Conservation (phyloP, 1,140 invertebrate species). For the Arion vulgaris region DNA sequence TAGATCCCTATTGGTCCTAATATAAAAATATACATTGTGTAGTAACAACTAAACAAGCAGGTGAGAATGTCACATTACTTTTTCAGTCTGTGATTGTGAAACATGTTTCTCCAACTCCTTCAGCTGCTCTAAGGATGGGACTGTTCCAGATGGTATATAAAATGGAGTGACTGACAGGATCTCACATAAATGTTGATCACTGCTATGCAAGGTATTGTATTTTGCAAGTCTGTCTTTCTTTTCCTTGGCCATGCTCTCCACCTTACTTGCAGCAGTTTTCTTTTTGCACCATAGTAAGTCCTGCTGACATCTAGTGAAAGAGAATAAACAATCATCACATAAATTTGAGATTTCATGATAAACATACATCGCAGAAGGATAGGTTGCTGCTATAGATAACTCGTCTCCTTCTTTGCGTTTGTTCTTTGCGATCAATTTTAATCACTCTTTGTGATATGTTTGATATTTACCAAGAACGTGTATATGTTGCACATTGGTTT, state of each 20-base stretch:
- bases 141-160: constrained; percentile 63
- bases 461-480: no score
- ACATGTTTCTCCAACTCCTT: constrained; percentile 63
- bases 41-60: no score
- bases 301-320: constrained; percentile 39
- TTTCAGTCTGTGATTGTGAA: constrained; percentile 52
- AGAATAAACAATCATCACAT: background rate
- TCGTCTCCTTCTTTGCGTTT: no score
- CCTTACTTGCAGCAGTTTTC: constrained; percentile 57
- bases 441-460: no score
- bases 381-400: background rate
- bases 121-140: constrained; percentile 60
- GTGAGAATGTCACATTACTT: constrained; percentile 53
- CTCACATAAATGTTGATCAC: constrained; percentile 64
- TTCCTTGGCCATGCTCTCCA: constrained; percentile 55
- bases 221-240: constrained; percentile 55
- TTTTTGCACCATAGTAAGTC: constrained; percentile 58
- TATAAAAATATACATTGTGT: no score
- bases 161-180: constrained; percentile 61
- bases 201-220: constrained; percentile 52
- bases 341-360: background rate
- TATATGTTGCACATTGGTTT: no score
- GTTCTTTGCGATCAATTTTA: no score
- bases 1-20: no score
- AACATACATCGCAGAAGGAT: no score